Conservation (phyloP, 2,888 invertebrate genomes). For the Catocala fraxini region DNA sequence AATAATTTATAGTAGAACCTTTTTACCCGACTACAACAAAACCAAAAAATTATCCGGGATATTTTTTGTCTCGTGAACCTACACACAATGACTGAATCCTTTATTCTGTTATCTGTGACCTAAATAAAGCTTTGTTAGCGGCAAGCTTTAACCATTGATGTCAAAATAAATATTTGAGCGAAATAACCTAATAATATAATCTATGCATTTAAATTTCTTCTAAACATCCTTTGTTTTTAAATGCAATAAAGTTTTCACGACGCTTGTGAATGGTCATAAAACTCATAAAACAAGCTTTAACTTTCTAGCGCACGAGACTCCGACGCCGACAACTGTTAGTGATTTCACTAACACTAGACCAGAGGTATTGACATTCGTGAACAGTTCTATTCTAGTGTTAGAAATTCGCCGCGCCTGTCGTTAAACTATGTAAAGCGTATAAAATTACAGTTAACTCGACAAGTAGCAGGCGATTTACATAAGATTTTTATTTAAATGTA, state of each 20-base stretch:
- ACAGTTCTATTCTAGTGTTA: slow-evolving; percentile 34
- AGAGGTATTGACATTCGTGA: slow-evolving; percentile 1
- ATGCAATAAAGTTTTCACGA: background rate
- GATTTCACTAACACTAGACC: slow-evolving; percentile 14
- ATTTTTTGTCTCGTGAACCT: no score
- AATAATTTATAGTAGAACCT: no score
- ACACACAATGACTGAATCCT: no score
- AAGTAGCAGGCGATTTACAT: background rate
- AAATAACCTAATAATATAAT: no score
- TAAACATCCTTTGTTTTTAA: no score
- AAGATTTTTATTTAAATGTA: background rate
- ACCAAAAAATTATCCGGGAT: no score
- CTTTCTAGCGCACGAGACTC: slow-evolving; percentile 2
- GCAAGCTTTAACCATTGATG: no score
- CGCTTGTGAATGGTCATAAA: slow-evolving; percentile 21
- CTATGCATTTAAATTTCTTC: no score
- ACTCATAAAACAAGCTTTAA: slow-evolving; percentile 29
- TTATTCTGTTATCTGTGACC: no score
- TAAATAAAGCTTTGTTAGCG: no score
- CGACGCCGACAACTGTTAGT: slow-evolving; percentile 29
- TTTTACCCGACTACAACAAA: no score
- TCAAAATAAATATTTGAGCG: no score
- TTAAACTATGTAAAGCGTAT: slow-evolving; percentile 14
- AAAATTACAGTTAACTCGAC: slow-evolving; percentile 11
- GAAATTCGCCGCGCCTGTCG: slow-evolving; percentile 23